Base-by-base conservation (phyloP, 2,113 vertebrate species). In the Xiphorhynchus elegans region DNA sequence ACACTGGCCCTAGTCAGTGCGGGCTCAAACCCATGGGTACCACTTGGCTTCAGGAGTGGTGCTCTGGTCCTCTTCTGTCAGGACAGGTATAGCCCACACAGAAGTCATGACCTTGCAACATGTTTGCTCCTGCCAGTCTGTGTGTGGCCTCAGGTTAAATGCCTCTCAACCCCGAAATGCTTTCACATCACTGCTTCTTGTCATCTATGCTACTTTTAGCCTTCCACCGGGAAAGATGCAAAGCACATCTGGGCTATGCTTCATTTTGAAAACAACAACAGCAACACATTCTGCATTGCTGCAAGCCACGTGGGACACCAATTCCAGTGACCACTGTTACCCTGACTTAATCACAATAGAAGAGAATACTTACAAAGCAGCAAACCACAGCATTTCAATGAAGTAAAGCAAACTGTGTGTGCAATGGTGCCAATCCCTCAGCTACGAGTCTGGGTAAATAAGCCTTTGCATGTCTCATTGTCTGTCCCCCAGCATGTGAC, bases 371-470 rank as follows among this genome's bases (percentile, higher is more conserved):
- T 33, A 26, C 35, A 56, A 35, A 84, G 24, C 40, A 78, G 46
- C 86, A 90, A 39, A 56, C n/a, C 10, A 7, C 40, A 44, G n/a
- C 18, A 28, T 40, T 75, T 67, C 56, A 53, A 25, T 37, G 33
- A 58, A 39, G 4, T 47, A 42, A 62, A 78, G 55, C 55, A 62
- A 56, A 39, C 8, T 7, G 11, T 14, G 67, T 29, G 26, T 0
- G 0, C n/a, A 33, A 74, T 4, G 2, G 46, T 8, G 55, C 12
- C 52, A 37, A 29, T 10, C 40, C 52, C 75, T 47, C 53, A 77
- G 55, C 73, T 24, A 11, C 0, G 0, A 40, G 53, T 11, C 2
- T 0, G 46, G 31, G 31, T 33, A 29, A 60, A 37, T 6, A 15
- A 40, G 31, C 28, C 33, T 63, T 24, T 17, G 44, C 19, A 66